Base-by-base conservation (phyloP, 2,797 vertebrate genomes). In the Meriones psammophilus region DNA sequence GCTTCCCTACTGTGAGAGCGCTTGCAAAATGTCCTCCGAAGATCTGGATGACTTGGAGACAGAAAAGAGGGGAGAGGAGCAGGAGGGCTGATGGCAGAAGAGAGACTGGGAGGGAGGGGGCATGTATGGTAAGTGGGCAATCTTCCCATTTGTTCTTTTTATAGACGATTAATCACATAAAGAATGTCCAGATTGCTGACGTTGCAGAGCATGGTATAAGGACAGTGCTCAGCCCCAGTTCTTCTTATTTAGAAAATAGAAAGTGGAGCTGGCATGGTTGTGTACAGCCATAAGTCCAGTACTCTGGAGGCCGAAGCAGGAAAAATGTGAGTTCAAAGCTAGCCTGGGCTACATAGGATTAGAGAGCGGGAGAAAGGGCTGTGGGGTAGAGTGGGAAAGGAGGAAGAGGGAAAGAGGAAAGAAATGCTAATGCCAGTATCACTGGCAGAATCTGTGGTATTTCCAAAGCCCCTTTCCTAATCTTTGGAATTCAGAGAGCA, bases 241-340 rank as follows among this genome's bases (percentile, higher is more conserved):
- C 36, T 89, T 95, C 69, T 85, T 89, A 54, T 17, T 94, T 92
- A 73, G 64, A 71, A 95, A 94, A 42, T 26, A 93, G 68, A 73
- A 92, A 88, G 20, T 22, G 66, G 36, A 79, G 22, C 73, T 36
- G 42, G 8, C 60, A 10, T 64, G 71, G 3, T 46, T 62, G 39
- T 8, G 17, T 18, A 18, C 14, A 66, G 39, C 60, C 66, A 0
- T 78, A 78, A 78, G 66, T 28, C 74, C 60, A 66, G 74, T 18
- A 50, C 6, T 78, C 73, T 46, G 36, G 71, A 24, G 71, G 12
- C 18, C 1, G 73, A 89, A 12, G 58, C 28, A 50, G 28, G 56
- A 60, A 62, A 58, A 46, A 5, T 50, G 20, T 50, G 36, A 77
- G 22, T 77, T 89, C 74, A 66, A 66, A 39, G 60, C 74, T 36